Conservation (phyloP, 2,888 invertebrate genomes). For the Pasiphila rectangulata region DNA sequence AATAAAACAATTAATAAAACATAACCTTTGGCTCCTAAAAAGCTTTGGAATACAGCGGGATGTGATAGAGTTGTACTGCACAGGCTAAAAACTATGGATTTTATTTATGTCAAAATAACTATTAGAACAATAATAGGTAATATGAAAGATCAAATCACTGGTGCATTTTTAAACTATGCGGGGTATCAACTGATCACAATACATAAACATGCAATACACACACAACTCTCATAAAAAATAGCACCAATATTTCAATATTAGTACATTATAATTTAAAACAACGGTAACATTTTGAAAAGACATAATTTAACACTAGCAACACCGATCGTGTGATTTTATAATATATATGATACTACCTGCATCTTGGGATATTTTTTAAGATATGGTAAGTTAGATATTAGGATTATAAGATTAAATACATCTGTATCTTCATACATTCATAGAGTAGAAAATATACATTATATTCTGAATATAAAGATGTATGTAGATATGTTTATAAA, state of each 20-base stretch:
- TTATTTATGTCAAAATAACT: slow-evolving; percentile 49
- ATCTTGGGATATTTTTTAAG: slow-evolving; percentile 41
- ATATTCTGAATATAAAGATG: slow-evolving; percentile 60
- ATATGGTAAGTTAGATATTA: slow-evolving; percentile 59
- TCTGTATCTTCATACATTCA: slow-evolving; percentile 60
- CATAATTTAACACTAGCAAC: slow-evolving; percentile 59
- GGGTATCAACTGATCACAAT: slow-evolving; percentile 42
- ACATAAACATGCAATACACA: slow-evolving; percentile 56
- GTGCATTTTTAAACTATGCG: slow-evolving; percentile 49
- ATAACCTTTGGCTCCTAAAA: slow-evolving; percentile 60
- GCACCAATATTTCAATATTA: slow-evolving; percentile 76
- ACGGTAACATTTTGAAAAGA: slow-evolving; percentile 46
- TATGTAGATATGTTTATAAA: slow-evolving; percentile 72
- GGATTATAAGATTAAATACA: slow-evolving; percentile 49
- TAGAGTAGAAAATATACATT: slow-evolving; percentile 68
- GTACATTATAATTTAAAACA: slow-evolving; percentile 54
- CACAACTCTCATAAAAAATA: slow-evolving; percentile 61
- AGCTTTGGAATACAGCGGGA: slow-evolving; percentile 54
- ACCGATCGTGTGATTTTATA: slow-evolving; percentile 38
- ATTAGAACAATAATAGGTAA: slow-evolving; percentile 38
- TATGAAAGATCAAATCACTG: slow-evolving; percentile 61
- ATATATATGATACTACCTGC: slow-evolving; percentile 25
- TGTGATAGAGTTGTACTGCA: slow-evolving; percentile 60
- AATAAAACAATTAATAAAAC: slow-evolving; percentile 48
- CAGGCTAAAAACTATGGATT: slow-evolving; percentile 50